Percentiles rank a stretch among this genome's conserved stretches.
Conservation (phyloP, 2,888 invertebrate species). For the Conops quadrifasciatus region DNA sequence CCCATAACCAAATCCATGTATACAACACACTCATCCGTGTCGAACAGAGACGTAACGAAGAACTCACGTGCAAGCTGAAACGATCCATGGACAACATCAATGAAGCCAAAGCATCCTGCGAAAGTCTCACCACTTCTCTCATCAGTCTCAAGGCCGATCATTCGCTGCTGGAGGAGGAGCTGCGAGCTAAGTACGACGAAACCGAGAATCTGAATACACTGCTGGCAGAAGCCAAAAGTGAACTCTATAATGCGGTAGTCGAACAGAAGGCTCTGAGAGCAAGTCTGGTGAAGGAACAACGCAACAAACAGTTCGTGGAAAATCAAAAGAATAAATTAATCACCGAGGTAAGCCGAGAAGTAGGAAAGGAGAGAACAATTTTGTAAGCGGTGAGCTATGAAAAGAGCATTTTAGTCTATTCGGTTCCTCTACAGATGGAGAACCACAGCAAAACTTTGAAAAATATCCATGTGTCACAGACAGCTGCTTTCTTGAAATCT, state of each 20-base stretch:
- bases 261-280: constrained; percentile 49
- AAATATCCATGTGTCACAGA: too few relatives aligned
- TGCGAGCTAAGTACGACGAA: constrained; percentile 42
- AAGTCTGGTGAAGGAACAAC: constrained; percentile 49
- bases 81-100: constrained; percentile 47
- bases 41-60: constrained; percentile 57
- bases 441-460: too few relatives aligned
- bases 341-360: constrained; percentile 45
- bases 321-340: constrained; percentile 50
- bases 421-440: too few relatives aligned
- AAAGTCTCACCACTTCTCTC: constrained; percentile 48
- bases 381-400: too few relatives aligned
- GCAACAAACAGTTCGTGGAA: constrained; percentile 45
- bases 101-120: constrained; percentile 48
- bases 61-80: constrained; percentile 52
- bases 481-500: too few relatives aligned
- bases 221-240: constrained; percentile 46
- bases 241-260: constrained; percentile 49
- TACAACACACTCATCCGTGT: constrained; percentile 54
- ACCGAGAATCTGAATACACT: constrained; percentile 45
- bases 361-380: too few relatives aligned
- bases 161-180: constrained; percentile 45
- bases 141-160: constrained; percentile 50
- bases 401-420: too few relatives aligned
- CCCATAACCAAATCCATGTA: constrained; percentile 55